Evolutionary conservation across 2,888 invertebrate species (phyloP).

Genomic region (Ectemnius cavifrons): DNA sequence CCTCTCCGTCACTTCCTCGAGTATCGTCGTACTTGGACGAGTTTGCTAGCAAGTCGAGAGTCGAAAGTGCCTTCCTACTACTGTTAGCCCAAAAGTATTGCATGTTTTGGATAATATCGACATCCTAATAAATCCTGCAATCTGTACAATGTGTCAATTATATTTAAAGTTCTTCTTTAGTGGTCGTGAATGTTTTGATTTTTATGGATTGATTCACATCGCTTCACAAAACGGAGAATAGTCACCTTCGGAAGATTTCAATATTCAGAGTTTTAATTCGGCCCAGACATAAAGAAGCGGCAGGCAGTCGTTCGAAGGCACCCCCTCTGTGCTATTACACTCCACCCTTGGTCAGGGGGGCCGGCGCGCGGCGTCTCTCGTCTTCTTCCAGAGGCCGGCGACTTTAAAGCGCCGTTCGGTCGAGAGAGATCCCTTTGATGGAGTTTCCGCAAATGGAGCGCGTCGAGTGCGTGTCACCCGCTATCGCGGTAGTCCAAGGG

Average conservation of each 20-base stretch:
- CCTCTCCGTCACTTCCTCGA: constrained; percentile 25
- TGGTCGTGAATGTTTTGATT: too few relatives aligned
- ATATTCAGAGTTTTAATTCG: too few relatives aligned
- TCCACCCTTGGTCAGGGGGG: not conserved
- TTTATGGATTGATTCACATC: too few relatives aligned
- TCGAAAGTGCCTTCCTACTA: not conserved
- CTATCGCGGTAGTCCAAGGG: constrained; percentile 31
- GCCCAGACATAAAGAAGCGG: too few relatives aligned
- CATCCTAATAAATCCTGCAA: too few relatives aligned
- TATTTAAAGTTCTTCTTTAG: too few relatives aligned
- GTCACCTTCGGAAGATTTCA: too few relatives aligned
- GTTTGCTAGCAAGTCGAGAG: constrained; percentile 17
- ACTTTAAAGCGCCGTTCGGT: constrained; percentile 71
- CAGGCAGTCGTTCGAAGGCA: not conserved
- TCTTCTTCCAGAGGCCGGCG: constrained; percentile 55
- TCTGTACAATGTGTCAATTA: too few relatives aligned
- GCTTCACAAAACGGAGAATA: too few relatives aligned
- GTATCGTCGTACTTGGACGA: constrained; percentile 46
- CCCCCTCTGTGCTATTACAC: not conserved
- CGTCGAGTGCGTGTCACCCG: not conserved
- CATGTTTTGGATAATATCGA: too few relatives aligned
- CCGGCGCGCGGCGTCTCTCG: constrained; percentile 46
- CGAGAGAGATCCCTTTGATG: constrained; percentile 73
- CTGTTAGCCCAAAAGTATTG: too few relatives aligned
- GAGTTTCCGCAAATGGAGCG: constrained; percentile 77